phyloP scores from a whole-genome alignment of 35 echinoderm and acorn worm genomes.

The Chiridota heheva region DNA sequence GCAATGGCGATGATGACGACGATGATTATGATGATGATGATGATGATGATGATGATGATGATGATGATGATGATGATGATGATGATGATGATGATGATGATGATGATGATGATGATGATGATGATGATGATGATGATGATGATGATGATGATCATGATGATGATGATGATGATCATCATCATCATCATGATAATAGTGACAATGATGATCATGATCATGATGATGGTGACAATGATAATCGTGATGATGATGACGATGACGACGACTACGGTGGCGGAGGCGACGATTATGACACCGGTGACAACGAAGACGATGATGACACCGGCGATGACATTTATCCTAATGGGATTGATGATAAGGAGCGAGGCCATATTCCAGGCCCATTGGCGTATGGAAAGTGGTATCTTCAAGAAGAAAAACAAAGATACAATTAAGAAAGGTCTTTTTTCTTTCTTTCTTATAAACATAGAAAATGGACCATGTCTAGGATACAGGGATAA shows the following conservation, averaged over 20 bases:
- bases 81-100: conserved; percentile 5
- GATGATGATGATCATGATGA: background rate
- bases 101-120: conserved; percentile 2
- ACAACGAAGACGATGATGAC: no score
- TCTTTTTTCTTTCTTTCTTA: no score
- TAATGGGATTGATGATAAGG: no score
- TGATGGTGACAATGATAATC: background rate
- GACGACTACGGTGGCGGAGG: background rate
- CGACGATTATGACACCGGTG: background rate
- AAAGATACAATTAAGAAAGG: no score
- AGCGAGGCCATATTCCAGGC: no score
- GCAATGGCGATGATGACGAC: background rate
- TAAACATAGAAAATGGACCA: no score
- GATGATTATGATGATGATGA: background rate
- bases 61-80: background rate
- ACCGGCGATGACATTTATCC: no score
- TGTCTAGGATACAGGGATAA: no score
- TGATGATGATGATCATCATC: background rate
- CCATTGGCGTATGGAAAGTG: no score
- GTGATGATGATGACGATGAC: background rate
- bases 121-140: background rate
- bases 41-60: background rate
- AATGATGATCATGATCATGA: background rate
- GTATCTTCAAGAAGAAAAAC: no score
- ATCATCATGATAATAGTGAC: background rate